Evolutionary conservation across 2,113 vertebrate genomes (phyloP), one percentile per base, ranked within the genome.

Genomic region (Percopsis transmontana): DNA sequence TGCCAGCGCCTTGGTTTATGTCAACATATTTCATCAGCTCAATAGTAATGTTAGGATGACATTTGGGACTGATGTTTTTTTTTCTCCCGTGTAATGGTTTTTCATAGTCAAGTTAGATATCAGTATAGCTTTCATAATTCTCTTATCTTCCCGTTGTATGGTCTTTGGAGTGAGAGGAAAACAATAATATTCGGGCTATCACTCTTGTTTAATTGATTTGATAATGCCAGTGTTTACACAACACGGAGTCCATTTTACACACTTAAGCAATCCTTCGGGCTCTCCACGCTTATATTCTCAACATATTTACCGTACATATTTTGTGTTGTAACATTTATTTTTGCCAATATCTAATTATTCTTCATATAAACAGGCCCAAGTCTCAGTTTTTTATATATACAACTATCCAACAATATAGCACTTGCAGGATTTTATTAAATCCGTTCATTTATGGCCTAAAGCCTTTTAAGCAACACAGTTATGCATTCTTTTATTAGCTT

Each of bases 1-100:
- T 95, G 92, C 92, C 95, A 96, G 95, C 95, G 95, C 96, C 95
- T 96, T 96, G 93, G 94, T 94, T 94, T 86, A 72, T 92, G 90
- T 90, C 92, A 79, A 77, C 71, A 62, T 72, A 88, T 88, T 90
- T 88, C 93, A 93, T 94, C 93, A 94, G 93, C 92, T 94, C 90
- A 90, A 92, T 91, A 92, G 74, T 68, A 91, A 50, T n/a, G 53
- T 70, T 53, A 90, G 87, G 83, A 70, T 61, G 20, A 18, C 57
- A 67, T 59, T 45, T 48, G 82, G 68, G 83, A 86, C 77, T 93
- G 92, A 54, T 61, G 58, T 47, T 54, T 53, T 62, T 81, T 91
- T 92, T 91, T 90, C 82, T 87, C 71, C 89, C 88, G 58, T 60
- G 44, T 70, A 69, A 85, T 86, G 82, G 88, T 89, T 88, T 93